Evolutionary conservation across 2,797 vertebrate genomes (phyloP).

Genomic region (Sebastes oblongus): DNA sequence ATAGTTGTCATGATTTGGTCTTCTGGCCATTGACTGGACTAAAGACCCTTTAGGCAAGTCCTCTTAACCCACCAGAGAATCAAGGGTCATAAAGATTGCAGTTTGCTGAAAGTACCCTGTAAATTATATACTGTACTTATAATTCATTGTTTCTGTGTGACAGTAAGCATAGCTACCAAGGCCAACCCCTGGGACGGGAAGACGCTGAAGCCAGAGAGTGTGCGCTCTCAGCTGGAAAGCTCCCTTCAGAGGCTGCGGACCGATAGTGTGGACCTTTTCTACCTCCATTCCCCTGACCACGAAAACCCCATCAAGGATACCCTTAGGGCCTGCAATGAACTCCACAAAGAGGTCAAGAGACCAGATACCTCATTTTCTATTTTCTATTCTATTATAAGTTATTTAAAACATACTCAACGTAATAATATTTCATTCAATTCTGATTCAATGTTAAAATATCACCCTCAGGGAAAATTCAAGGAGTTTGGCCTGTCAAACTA

Average conservation of each 20-base stretch:
- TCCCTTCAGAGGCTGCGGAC: conserved; percentile 87
- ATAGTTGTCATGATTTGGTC: too few species aligned
- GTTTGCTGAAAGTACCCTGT: neutral
- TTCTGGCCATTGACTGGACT: too few species aligned
- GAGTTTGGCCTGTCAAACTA: conserved; percentile 96
- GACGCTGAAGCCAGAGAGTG: conserved; percentile 86
- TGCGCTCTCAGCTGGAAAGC: conserved; percentile 88
- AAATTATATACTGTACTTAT: neutral
- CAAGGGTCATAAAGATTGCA: neutral
- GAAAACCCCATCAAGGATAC: conserved; percentile 90
- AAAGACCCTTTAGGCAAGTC: too few species aligned
- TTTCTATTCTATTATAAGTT: neutral
- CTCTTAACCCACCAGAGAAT: neutral
- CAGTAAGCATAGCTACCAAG: conserved; percentile 94
- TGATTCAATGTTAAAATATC: neutral
- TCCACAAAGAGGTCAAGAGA: conserved; percentile 87
- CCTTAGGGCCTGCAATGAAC: conserved; percentile 88
- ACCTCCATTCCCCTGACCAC: conserved; percentile 93
- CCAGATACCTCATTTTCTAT: neutral
- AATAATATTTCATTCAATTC: neutral
- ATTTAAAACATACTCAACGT: neutral
- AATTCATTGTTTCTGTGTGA: neutral
- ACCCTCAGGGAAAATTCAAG: conserved; percentile 91
- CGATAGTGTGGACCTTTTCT: conserved; percentile 89
- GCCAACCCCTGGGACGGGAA: conserved; percentile 94